Evolutionary conservation across 2,113 vertebrate genomes (phyloP).

Genomic region (Eidolon helvum): DNA sequence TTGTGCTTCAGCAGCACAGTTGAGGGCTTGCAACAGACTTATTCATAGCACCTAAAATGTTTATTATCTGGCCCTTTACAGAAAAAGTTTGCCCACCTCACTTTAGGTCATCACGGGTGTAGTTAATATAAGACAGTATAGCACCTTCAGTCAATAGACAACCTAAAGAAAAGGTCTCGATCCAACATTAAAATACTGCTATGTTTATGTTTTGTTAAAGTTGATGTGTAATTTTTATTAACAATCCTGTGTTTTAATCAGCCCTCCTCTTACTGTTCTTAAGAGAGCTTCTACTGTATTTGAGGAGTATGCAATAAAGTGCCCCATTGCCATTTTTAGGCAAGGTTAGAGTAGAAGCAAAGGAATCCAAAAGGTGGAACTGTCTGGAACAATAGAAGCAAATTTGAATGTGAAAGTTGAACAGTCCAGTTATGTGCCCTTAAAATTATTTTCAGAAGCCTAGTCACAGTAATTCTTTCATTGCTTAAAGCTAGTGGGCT

Average conservation of each 20-base stretch:
- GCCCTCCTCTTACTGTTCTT: background rate
- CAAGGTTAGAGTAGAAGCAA: constrained; percentile 6
- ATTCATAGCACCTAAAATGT: background rate
- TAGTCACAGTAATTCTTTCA: background rate
- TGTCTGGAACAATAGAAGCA: background rate
- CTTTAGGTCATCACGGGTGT: background rate
- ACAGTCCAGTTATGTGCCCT: background rate
- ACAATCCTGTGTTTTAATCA: background rate
- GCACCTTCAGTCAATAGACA: background rate
- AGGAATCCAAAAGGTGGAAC: background rate
- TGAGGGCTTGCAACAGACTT: background rate
- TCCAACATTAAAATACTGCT: background rate
- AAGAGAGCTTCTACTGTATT: constrained; percentile 52
- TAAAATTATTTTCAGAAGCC: constrained; percentile 31
- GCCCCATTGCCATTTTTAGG: background rate
- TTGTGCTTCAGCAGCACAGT: background rate
- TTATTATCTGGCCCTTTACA: background rate
- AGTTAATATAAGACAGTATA: constrained; percentile 4
- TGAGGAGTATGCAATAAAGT: background rate
- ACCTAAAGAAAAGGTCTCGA: background rate
- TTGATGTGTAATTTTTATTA: constrained; percentile 28
- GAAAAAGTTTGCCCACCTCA: background rate
- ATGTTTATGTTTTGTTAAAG: background rate
- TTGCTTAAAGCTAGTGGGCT: too few relatives aligned
- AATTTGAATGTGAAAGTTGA: constrained; percentile 23